A percentile compares a stretch with the other conserved stretches of the same genome.
Evolutionary conservation across 2,797 vertebrate genomes (phyloP).

Genomic region (Pseudochirops cupreus): DNA sequence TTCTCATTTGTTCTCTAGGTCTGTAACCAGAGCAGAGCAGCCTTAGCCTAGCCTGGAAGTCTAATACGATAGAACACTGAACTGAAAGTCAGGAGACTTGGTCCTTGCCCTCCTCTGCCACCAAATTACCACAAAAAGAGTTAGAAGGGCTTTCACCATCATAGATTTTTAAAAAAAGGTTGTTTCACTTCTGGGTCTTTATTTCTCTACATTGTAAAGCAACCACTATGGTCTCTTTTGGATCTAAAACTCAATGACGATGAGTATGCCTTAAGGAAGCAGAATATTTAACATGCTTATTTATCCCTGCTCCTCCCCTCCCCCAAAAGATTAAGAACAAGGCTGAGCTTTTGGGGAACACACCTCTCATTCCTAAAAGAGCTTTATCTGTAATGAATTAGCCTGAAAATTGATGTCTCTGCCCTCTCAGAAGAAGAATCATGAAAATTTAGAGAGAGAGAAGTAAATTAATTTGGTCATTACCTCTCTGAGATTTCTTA

Average conservation of each 20-base stretch:
- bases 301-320: neutral
- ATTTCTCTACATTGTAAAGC: neutral
- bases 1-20: too few relatives aligned
- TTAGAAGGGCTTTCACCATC: too few relatives aligned
- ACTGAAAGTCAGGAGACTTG: too few relatives aligned
- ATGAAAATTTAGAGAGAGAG: constrained; percentile 15
- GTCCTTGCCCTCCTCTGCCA: neutral
- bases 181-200: neutral
- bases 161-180: neutral
- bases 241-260: neutral
- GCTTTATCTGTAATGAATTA: neutral
- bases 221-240: neutral
- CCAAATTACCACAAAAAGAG: neutral
- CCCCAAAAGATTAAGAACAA: neutral
- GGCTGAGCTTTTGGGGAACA: neutral
- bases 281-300: constrained; percentile 6
- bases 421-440: neutral
- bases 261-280: constrained; percentile 28
- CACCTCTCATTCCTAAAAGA: neutral
- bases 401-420: neutral
- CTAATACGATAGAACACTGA: too few relatives aligned
- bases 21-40: too few relatives aligned
- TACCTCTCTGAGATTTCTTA: neutral
- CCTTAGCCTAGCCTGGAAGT: too few relatives aligned
- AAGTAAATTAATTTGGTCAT: neutral